Conservation (phyloP, 2,888 invertebrate species). For the Achlya flavicornis region DNA sequence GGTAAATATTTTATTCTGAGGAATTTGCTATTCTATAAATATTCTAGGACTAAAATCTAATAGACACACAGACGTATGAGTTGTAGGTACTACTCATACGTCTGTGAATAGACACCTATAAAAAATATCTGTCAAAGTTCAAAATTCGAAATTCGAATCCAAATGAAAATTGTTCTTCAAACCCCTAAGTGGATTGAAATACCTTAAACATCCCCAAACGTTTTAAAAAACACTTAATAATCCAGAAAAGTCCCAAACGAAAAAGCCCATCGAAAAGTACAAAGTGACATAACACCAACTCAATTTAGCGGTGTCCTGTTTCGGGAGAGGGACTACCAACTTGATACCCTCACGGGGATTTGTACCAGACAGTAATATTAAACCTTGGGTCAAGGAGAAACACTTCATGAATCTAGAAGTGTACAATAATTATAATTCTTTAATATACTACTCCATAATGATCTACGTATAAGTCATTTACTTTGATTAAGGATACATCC, state of each 20-base stretch:
- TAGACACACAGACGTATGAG: too few relatives aligned
- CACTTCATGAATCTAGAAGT: constrained; percentile 28
- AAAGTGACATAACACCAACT: constrained; percentile 24
- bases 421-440: background rate
- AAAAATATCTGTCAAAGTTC: too few relatives aligned
- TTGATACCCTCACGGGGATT: constrained; percentile 36
- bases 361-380: constrained; percentile 39
- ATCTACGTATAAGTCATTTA: background rate
- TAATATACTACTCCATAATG: constrained; percentile 28
- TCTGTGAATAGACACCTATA: too few relatives aligned
- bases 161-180: too few relatives aligned
- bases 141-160: too few relatives aligned
- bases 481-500: too few relatives aligned
- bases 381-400: constrained; percentile 33
- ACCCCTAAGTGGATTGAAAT: background rate
- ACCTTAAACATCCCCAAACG: background rate
- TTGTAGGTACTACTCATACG: too few relatives aligned
- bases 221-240: constrained; percentile 7
- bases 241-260: constrained; percentile 5
- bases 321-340: constrained; percentile 26
- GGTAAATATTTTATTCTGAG: too few relatives aligned
- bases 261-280: constrained; percentile 4
- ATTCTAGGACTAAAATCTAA: too few relatives aligned
- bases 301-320: constrained; percentile 27
- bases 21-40: too few relatives aligned